Evolutionary conservation across 2,113 vertebrate species (phyloP), one percentile per base, ranked within the genome.

Genomic region (Brachyistius frenatus): DNA sequence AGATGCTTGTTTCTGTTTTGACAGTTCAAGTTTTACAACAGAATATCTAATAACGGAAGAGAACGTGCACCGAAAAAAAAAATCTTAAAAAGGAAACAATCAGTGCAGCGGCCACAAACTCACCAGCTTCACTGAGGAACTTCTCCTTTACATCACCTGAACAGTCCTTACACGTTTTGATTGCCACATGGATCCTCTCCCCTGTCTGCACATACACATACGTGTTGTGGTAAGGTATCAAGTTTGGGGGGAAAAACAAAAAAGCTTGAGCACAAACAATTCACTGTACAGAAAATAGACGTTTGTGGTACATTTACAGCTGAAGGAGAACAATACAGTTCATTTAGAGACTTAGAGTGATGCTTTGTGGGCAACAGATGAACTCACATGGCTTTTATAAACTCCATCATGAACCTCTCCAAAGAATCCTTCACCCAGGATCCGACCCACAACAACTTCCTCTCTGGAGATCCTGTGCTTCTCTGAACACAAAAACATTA

Each of bases 141-240:
- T 99, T 99, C 66, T 99, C 97, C 83, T 96, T 97, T 10, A 97
- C 96, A 3, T 97, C 97, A 0, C 83, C 89, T 1, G 96, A 92
- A 35, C 95, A 96, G 66, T 97, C 95, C 88, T 99, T 99, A 71
- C 98, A 99, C 5, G 97, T 99, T 94, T 99, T 99, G 53, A 99
- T 95, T 0, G 98, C 98, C 7, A 99, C 97, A 0, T 58, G 90
- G 53, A 96, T 53, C 53, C 83, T 85, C 71, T 97, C 96, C 7
- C 96, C 96, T 0, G 90, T 96, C 97, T 97, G 85, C 30, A 89
- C 0, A 58, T 70, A 74, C 68, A 66, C 53, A 78, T 23, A 23
- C 23, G 23, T 23, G 23, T 23, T 23, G 23, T 23, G 1, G 23
- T 23, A 23, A 23, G 23, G 23, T 23, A 23, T 23, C 23, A 23